Percentiles rank a stretch among this genome's conserved stretches.
Conservation (phyloP, 2,113 vertebrate genomes). For the Rhinolophus ferrumequinum region DNA sequence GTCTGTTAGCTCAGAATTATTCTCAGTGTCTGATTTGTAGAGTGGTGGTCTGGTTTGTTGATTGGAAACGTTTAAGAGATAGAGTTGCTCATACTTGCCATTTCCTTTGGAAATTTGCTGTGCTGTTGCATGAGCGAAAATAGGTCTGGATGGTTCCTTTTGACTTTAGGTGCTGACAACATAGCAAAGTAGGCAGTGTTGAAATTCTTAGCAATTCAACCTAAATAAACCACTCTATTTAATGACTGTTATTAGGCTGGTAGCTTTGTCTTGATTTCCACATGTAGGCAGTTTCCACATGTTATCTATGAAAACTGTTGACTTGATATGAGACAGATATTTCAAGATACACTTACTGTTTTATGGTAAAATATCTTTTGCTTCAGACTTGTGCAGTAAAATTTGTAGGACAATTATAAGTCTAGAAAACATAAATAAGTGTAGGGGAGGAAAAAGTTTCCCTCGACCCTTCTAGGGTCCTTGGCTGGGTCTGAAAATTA, state of each 20-base stretch:
- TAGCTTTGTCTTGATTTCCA: conserved; percentile 53
- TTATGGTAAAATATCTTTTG: conserved; percentile 7
- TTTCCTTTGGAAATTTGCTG: conserved; percentile 43
- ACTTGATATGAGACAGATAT: conserved; percentile 36
- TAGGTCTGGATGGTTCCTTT: background rate
- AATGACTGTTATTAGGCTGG: conserved; percentile 41
- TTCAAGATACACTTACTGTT: conserved; percentile 27
- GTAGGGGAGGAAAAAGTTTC: background rate
- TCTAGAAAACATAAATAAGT: background rate
- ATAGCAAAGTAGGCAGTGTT: conserved; percentile 19
- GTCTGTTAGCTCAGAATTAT: background rate
- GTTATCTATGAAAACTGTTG: conserved; percentile 18
- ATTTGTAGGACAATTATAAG: conserved; percentile 13
- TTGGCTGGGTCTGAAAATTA: background rate
- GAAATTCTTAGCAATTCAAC: conserved; percentile 41
- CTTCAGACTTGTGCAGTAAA: background rate
- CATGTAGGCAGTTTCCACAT: conserved; percentile 11
- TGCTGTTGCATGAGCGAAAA: background rate
- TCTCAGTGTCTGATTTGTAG: background rate
- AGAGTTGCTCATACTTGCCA: background rate
- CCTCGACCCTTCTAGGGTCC: background rate
- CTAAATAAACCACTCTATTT: conserved; percentile 42
- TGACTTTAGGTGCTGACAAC: background rate
- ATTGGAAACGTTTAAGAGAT: background rate
- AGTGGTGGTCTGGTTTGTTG: background rate